Evolutionary conservation across 2,888 invertebrate genomes (phyloP), one percentile per base, ranked within the genome.

Genomic region (Criorhina ranunculi): DNA sequence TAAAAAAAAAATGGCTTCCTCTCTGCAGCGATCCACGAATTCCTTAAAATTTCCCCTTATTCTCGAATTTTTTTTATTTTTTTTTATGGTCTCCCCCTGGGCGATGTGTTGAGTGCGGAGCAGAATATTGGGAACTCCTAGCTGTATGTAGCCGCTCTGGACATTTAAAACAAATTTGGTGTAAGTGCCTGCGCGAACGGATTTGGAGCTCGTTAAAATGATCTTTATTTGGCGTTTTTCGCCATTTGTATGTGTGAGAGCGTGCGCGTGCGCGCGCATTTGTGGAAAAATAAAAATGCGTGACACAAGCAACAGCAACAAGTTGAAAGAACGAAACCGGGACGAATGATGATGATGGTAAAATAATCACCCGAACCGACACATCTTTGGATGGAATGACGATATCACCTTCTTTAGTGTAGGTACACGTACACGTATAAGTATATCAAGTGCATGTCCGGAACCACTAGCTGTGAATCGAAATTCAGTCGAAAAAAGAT

Each of bases 151-250:
- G n/a, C 35, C 31, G 55, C 66, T 53, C 35, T 66, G 60, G 87
- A 77, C 76, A 72, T 83, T 79, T 76, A 69, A 80, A 69, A 75
- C 57, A 37, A 69, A 78, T 83, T 78, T 24, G 29, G 69, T 70
- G 60, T 35, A 60, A 17, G 19, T 57, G 40, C 9, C 49, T 24
- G 12, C 15, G 29, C 62, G 60, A 78, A 72, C 76, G 44, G 77
- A 80, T 87, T 87, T 87, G 87, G 87, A 86, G 87, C 87, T 87
- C 87, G 87, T 87, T 87, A 87, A 87, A 87, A 79, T 86, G 87
- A 80, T 86, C 87, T 87, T 86, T 87, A 87, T 87, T 87, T 87
- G 87, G 87, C 75, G 35, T 80, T 82, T 79, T 80, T 77, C 73
- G 72, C 78, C 78, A 70, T 62, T 15, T 42, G 44, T 42, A n/a